Evolutionary conservation across 30 jellyfish, hydroid and myxozoan genomes (phyloP), one percentile per base, ranked within the genome.

Genomic region (Turritopsis dohrnii): DNA sequence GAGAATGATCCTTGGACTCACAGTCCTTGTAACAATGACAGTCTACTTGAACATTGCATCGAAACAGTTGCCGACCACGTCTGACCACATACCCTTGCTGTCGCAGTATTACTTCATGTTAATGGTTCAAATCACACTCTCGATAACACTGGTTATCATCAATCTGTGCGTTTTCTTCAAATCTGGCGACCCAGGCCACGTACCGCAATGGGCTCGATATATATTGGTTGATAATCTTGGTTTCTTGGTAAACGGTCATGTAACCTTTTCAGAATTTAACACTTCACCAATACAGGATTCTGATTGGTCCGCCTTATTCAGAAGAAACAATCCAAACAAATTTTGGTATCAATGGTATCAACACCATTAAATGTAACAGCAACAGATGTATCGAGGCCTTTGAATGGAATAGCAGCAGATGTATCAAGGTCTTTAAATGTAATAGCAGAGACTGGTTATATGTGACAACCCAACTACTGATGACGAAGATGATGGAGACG

Each of bases 1-100:
- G 41, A 72, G 96, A 29, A 89, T 89, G 82, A 86, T 80, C 18
- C 76, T 89, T 21, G 82, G 89, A 4, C 88, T 89, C 28, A 89
- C 96, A 16, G 81, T 86, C 5, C 82, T 89, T 52, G 96, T 89
- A 22, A 75, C 96, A 25, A 89, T 89, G 92, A 89, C 90, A 5
- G 96, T 89, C 52, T 89, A 89, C 60, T 54, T 89, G 23, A 89
- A 89, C 53, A 79, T 89, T 16, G 96, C 93, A 17, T 80, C 93
- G 71, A 89, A 89, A 53, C 74, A 79, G 52, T 81, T 89, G 76
- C 96, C 96, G 8, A 87, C 87, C 5, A 77, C 96, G 73, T 89
- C 96, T 8, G 92, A 89, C n/a, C 84, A 84, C 79, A 80, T 89
- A 53, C 96, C 96, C 28, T 75, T 89, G 8, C 84, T 89, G 20